Conservation (phyloP, 92 coral and sea anemone species). For the Palythoa heliodiscus region DNA sequence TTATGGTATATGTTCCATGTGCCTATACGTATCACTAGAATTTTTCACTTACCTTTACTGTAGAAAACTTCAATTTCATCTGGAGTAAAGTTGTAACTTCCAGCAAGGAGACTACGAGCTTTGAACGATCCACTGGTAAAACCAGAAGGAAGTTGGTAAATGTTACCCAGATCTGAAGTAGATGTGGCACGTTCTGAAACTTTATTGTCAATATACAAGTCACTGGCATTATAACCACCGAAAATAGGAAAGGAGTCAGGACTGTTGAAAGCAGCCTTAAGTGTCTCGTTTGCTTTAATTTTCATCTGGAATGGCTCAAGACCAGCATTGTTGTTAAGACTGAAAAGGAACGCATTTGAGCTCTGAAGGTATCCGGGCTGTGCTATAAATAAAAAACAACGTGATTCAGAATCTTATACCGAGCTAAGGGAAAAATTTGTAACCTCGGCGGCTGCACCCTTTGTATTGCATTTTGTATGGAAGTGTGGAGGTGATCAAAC, state of each 20-base stretch:
- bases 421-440: too few relatives aligned
- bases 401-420: too few relatives aligned
- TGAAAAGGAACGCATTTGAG: constrained; percentile 27
- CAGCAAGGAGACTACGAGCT: constrained; percentile 39
- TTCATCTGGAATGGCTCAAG: constrained; percentile 28
- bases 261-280: not conserved
- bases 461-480: not conserved
- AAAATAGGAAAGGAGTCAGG: constrained; percentile 27
- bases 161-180: not conserved
- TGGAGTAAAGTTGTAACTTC: constrained; percentile 22
- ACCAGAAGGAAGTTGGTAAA: constrained; percentile 11
- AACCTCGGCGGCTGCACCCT: constrained; percentile 4
- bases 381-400: too few relatives aligned
- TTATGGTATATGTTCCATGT: too few relatives aligned
- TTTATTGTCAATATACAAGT: constrained; percentile 13
- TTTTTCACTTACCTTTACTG: not conserved
- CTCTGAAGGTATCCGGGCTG: constrained; percentile 14
- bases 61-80: constrained; percentile 40
- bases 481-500: not conserved
- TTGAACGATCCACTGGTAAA: constrained; percentile 2
- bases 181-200: not conserved
- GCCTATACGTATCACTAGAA: too few relatives aligned
- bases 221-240: not conserved
- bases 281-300: not conserved
- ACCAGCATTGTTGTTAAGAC: too few relatives aligned